Evolutionary conservation across 2,113 vertebrate species (phyloP).

Genomic region (Herpailurus yagouaroundi): DNA sequence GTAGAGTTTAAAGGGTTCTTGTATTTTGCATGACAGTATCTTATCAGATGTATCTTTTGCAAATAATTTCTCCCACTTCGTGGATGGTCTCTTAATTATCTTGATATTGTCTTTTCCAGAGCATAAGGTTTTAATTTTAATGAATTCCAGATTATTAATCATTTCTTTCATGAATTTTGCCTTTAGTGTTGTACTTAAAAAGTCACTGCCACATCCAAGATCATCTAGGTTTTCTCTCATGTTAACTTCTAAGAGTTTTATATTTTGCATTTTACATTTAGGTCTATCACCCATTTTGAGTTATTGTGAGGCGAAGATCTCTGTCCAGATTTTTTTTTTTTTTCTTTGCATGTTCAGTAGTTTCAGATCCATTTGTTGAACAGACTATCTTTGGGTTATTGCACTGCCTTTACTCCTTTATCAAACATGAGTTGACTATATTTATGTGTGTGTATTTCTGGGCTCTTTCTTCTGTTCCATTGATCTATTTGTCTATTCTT

Average conservation of each 20-base stretch:
- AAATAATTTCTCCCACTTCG: neutral
- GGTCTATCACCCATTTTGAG: neutral
- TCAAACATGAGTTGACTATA: neutral
- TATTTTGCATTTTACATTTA: slow-evolving; percentile 10
- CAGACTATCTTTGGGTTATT: neutral
- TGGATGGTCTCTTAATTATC: neutral
- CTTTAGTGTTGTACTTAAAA: neutral
- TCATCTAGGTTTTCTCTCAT: neutral
- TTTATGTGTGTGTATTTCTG: neutral
- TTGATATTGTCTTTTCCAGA: neutral
- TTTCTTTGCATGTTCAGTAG: neutral
- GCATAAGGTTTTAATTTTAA: neutral
- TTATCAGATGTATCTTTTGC: neutral
- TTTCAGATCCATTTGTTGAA: neutral
- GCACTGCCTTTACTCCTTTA: neutral
- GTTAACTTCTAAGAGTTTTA: neutral
- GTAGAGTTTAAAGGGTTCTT: neutral
- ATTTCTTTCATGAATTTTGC: neutral
- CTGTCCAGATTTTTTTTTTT: neutral
- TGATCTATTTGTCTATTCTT: neutral
- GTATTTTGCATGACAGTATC: neutral
- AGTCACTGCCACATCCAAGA: neutral
- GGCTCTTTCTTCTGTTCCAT: neutral
- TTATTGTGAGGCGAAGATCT: neutral
- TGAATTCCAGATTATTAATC: neutral